Evolutionary conservation across 2,888 invertebrate species (phyloP), one percentile per base, ranked within the genome.

Genomic region (Ariolimax columbianus): DNA sequence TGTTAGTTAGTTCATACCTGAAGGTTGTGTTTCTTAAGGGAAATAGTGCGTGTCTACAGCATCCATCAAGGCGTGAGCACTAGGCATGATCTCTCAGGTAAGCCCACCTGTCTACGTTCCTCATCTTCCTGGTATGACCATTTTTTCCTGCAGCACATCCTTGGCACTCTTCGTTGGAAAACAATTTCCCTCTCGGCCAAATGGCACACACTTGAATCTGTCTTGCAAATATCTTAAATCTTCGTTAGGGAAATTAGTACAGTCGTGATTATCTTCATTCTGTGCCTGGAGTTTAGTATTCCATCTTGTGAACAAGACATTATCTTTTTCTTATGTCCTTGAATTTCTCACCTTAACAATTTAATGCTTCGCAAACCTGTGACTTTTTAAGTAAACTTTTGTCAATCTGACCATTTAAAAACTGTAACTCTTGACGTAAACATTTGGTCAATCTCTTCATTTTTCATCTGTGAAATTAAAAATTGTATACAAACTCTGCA

Each of bases 41-140:
- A 75, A 47, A 47, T 47, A n/a, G 14, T 75, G 73, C 17, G n/a
- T 47, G 47, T 47, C 73, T 75, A 14, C 73, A 30, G n/a, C n/a
- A 47, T 75, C 47, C 73, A 26, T 75, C 73, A 75, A 75, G 73
- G 73, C 47, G 47, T 17, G 43, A 47, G 73, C 47, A 47, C 30
- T 26, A 47, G 73, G 47, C 73, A 47, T 75, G 40, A 72, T 75
- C 73, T n/a, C 47, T 75, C 73, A 30, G 14, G 47, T 36, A 30
- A 75, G 43, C 73, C 73, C 73, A 75, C 73, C 73, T 75, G 73
- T 43, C 73, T 75, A 47, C 47, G n/a, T 75, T 30, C 23, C 73
- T 75, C 73, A 75, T 75, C 30, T 75, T 14, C n/a, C 73, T 75
- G 73, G 0, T 43, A 75, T n/a, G 47, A 47, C 30, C 26, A 75